Evolutionary conservation across 2,888 invertebrate species (phyloP).

Genomic region (Strigamia maritima): DNA sequence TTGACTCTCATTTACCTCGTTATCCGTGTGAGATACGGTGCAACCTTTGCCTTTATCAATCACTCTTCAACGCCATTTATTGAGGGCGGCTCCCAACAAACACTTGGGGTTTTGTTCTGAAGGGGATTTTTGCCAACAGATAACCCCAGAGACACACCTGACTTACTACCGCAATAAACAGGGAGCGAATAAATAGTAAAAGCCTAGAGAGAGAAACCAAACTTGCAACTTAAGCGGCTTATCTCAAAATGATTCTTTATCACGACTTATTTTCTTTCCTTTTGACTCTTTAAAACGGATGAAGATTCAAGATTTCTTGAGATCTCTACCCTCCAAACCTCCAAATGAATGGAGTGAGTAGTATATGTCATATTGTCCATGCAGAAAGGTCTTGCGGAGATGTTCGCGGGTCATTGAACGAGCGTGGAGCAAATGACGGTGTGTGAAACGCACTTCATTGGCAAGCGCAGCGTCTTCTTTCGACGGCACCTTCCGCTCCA

Average conservation of each 20-base stretch:
- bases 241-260: slow-evolving; percentile 22
- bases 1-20: slow-evolving; percentile 17
- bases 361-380: slow-evolving; percentile 31
- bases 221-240: slow-evolving; percentile 17
- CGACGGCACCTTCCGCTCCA: slow-evolving; percentile 15
- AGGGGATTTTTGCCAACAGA: slow-evolving; percentile 29
- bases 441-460: neutral
- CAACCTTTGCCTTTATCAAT: slow-evolving; percentile 28
- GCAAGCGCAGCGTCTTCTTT: neutral
- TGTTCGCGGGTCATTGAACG: slow-evolving; percentile 26
- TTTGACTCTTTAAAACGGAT: neutral
- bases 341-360: slow-evolving; percentile 19
- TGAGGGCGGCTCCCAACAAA: neutral
- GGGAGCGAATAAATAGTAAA: neutral
- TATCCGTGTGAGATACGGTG: neutral
- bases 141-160: slow-evolving; percentile 23
- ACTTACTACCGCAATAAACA: slow-evolving; percentile 32
- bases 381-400: slow-evolving; percentile 8
- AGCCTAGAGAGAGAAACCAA: neutral
- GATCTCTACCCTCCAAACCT: no score
- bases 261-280: slow-evolving; percentile 18
- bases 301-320: neutral
- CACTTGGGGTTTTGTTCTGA: slow-evolving; percentile 9
- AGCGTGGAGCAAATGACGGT: neutral
- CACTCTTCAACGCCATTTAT: slow-evolving; percentile 19